Evolutionary conservation across 2,797 vertebrate genomes (phyloP), one percentile per base, ranked within the genome.

Genomic region (Phoeniculus purpureus): DNA sequence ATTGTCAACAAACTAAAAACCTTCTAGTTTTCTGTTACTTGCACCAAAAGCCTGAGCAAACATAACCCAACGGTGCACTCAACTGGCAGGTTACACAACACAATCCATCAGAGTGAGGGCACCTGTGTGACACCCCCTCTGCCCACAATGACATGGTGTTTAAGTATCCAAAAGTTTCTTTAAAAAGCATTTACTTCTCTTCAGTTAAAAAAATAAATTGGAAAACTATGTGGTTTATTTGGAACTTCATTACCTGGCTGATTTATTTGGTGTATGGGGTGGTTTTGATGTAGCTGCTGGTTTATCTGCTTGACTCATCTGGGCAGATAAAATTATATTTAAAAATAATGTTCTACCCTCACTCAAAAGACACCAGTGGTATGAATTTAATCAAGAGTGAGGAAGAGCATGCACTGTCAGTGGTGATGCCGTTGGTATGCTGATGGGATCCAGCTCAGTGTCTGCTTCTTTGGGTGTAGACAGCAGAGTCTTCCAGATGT

Each of bases 401-500:
- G 52, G 87, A 92, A 89, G 87, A 95, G 75, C 86, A 58, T 80
- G 72, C 60, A 18, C 93, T 93, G 92, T 94, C 84, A 87, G 55
- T 52, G 32, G 45, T 54, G 91, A 83, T 87, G 84, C 87, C 52
- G 29, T 82, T 84, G 87, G 83, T 92, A 91, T 93, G 88, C 81
- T 92, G 94, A 92, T 88, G 75, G 78, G 89, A 89, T 96, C 94
- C 95, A 92, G 92, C 84, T 85, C 75, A 26, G 47, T 60, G 62
- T 94, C 92, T 94, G 91, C 80, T 81, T 71, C 79, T 75, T 4
- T 0, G 31, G 50, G 91, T 26, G 45, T 82, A 92, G 94, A 92
- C 92, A 80, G 68, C 71, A n/a, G 43, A 68, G 73, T 90, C 90
- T 93, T 90, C 94, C 92, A 95, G 92, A 94, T 94, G 89, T 95